Evolutionary conservation across 2,113 vertebrate species (phyloP).

Genomic region (Cryptomyrus ogoouensis): DNA sequence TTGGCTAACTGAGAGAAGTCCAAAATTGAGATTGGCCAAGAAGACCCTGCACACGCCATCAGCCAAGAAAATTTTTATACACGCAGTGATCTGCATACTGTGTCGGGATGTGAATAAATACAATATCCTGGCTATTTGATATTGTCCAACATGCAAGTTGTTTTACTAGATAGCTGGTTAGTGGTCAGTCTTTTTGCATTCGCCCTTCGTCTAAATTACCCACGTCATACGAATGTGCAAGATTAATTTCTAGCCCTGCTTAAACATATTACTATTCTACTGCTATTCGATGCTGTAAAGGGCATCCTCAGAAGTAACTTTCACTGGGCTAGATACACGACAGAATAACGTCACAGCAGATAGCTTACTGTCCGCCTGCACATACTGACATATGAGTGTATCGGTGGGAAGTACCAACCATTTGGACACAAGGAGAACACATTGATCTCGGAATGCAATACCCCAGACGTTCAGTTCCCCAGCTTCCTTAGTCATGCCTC

Average conservation of each 20-base stretch:
- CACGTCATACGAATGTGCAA: neutral
- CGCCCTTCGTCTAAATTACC: neutral
- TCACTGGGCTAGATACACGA: neutral
- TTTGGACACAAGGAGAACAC: slow-evolving; percentile 15
- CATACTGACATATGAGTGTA: slow-evolving; percentile 5
- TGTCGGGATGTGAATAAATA: neutral
- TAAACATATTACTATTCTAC: neutral
- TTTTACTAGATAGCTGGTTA: neutral
- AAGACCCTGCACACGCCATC: neutral
- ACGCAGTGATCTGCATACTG: neutral
- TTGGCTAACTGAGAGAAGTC: neutral
- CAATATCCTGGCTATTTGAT: neutral
- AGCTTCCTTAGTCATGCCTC: slow-evolving; percentile 1
- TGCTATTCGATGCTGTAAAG: neutral
- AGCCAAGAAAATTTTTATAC: neutral
- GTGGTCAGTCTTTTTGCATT: neutral
- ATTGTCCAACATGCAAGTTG: neutral
- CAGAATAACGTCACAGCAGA: neutral
- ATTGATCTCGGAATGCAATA: slow-evolving; percentile 19
- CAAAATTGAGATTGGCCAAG: neutral
- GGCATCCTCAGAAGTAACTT: neutral
- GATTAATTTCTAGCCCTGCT: neutral
- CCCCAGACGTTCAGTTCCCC: slow-evolving; percentile 4
- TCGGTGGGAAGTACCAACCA: slow-evolving; percentile 27
- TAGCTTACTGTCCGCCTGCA: neutral